Conservation (phyloP, 2,888 invertebrate species). For the Ectropis crepuscularia region DNA sequence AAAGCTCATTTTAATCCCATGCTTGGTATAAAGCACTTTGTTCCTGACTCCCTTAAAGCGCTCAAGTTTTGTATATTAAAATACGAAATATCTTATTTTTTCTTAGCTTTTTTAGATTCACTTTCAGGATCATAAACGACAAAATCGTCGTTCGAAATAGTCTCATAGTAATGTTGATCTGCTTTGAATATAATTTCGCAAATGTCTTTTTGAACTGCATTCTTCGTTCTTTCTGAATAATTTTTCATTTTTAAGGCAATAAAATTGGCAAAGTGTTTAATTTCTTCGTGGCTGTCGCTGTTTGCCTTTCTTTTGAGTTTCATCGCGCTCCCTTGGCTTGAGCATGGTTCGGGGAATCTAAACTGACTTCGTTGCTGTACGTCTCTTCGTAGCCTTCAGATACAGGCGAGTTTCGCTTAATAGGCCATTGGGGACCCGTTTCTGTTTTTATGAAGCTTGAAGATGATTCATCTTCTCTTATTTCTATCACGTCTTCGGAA, state of each 20-base stretch:
- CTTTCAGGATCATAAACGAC: slow-evolving; percentile 37
- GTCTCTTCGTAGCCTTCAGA: slow-evolving; percentile 3
- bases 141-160: slow-evolving; percentile 38
- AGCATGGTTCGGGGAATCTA: neutral
- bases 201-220: slow-evolving; percentile 58
- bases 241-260: slow-evolving; percentile 61
- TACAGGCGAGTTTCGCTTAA: neutral
- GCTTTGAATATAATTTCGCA: slow-evolving; percentile 62
- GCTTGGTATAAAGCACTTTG: too few species aligned
- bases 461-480: neutral
- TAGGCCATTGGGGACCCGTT: neutral
- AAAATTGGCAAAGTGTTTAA: slow-evolving; percentile 54
- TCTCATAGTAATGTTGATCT: slow-evolving; percentile 52
- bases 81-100: neutral
- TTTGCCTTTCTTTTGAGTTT: neutral
- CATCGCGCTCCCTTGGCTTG: slow-evolving; percentile 1
- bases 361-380: neutral
- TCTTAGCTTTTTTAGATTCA: slow-evolving; percentile 6
- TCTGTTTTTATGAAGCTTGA: neutral
- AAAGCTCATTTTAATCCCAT: too few species aligned
- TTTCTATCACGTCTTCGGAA: neutral
- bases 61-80: too few species aligned
- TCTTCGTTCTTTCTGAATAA: slow-evolving; percentile 52
- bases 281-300: slow-evolving; percentile 50
- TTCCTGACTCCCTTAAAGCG: too few species aligned